These are phyloP conservation scores for Trinorchestia longiramus DNA, from an alignment of 1,140 invertebrate species.

Conservation along the genomic window DNA sequence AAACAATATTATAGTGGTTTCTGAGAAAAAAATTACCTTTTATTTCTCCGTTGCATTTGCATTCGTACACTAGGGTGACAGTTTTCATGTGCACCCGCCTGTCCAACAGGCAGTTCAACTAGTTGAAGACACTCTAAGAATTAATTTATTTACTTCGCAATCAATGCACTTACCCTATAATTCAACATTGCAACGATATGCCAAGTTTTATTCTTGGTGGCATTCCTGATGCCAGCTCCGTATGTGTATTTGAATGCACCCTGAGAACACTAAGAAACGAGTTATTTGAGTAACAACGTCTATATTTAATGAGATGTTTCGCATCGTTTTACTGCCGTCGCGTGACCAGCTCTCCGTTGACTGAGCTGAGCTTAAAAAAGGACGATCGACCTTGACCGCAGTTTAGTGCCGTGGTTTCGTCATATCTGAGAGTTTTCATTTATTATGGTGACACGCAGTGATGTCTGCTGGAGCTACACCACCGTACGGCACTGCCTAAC, in stretches of 20 bases:
- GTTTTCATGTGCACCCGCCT: too few relatives aligned
- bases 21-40: too few relatives aligned
- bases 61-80: too few relatives aligned
- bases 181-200: background rate
- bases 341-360: background rate
- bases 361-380: background rate
- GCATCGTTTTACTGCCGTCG: background rate
- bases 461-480: background rate
- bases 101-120: too few relatives aligned
- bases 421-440: background rate
- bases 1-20: too few relatives aligned
- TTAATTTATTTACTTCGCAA: background rate
- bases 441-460: background rate
- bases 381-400: background rate
- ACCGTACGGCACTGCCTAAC: background rate
- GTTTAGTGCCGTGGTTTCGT: background rate
- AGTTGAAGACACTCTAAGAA: background rate
- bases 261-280: background rate
- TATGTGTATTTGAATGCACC: background rate
- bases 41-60: too few relatives aligned
- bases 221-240: background rate
- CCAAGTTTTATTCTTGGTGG: background rate
- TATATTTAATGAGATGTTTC: background rate
- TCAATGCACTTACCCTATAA: background rate
- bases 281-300: background rate